These are phyloP conservation scores for Orussus abietinus DNA, from an alignment of 1,140 invertebrate genomes.

Conservation along the genomic window DNA sequence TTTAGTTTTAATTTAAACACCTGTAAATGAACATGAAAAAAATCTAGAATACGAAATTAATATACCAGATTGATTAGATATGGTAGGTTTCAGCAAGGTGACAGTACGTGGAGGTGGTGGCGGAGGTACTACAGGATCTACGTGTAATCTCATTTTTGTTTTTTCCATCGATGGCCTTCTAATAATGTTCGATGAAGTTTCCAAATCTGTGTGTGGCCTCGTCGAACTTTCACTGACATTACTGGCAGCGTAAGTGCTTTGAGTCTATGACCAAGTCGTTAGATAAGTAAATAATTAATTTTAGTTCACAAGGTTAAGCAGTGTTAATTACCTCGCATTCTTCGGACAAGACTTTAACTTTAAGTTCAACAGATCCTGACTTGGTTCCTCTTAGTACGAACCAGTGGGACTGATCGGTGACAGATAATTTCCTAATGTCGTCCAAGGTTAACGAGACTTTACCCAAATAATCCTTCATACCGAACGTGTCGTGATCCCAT, in stretches of 20 bases:
- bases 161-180: slow-evolving; percentile 42
- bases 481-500: slow-evolving; percentile 58
- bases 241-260: slow-evolving; percentile 39
- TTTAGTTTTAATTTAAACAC: background rate
- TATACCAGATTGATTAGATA: slow-evolving; percentile 29
- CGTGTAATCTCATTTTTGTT: slow-evolving; percentile 36
- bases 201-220: slow-evolving; percentile 26
- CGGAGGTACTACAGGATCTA: slow-evolving; percentile 35
- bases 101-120: slow-evolving; percentile 42
- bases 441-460: slow-evolving; percentile 51
- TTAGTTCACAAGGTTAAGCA: no score
- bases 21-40: no score
- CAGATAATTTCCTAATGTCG: slow-evolving; percentile 50
- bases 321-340: slow-evolving; percentile 36
- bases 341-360: slow-evolving; percentile 46
- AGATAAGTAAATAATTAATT: no score
- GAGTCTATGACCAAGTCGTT: slow-evolving; percentile 23
- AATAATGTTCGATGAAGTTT: slow-evolving; percentile 25
- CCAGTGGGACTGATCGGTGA: slow-evolving; percentile 42
- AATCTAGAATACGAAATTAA: background rate
- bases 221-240: slow-evolving; percentile 35
- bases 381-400: slow-evolving; percentile 43
- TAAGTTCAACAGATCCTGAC: slow-evolving; percentile 48
- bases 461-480: slow-evolving; percentile 57
- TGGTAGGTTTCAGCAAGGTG: slow-evolving; percentile 33